Evolutionary conservation across 2,888 invertebrate genomes (phyloP).

Genomic region (Acleris literana): DNA sequence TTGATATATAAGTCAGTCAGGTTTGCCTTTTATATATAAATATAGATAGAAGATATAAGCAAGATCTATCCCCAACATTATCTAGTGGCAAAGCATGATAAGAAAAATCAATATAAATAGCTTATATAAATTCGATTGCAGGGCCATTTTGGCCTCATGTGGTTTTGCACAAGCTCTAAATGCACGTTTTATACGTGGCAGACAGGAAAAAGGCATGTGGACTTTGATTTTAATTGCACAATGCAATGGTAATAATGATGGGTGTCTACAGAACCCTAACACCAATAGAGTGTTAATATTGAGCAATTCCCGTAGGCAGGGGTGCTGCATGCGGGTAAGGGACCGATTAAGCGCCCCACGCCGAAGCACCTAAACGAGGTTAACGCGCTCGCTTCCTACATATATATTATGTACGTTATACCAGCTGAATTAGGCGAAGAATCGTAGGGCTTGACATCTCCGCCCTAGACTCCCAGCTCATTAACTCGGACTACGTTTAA

Average conservation of each 20-base stretch:
- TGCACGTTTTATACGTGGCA: not conserved
- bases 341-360: conserved; percentile 1
- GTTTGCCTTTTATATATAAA: too few species aligned
- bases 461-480: conserved; percentile 14
- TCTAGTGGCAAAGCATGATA: too few species aligned
- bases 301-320: conserved; percentile 24
- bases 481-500: conserved; percentile 19
- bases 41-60: too few species aligned
- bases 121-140: too few species aligned
- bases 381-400: not conserved
- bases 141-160: too few species aligned
- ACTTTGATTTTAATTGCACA: not conserved
- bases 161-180: too few species aligned
- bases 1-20: too few species aligned
- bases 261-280: conserved; percentile 10
- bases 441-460: not conserved
- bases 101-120: too few species aligned
- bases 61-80: too few species aligned
- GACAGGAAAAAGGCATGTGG: not conserved
- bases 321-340: conserved; percentile 30
- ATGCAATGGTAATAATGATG: conserved; percentile 19
- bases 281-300: conserved; percentile 26
- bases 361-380: not conserved
- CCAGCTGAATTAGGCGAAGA: conserved; percentile 3
- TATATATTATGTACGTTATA: not conserved